Conservation (phyloP, 2,113 vertebrate species). For the Leucoraja erinaceus region DNA sequence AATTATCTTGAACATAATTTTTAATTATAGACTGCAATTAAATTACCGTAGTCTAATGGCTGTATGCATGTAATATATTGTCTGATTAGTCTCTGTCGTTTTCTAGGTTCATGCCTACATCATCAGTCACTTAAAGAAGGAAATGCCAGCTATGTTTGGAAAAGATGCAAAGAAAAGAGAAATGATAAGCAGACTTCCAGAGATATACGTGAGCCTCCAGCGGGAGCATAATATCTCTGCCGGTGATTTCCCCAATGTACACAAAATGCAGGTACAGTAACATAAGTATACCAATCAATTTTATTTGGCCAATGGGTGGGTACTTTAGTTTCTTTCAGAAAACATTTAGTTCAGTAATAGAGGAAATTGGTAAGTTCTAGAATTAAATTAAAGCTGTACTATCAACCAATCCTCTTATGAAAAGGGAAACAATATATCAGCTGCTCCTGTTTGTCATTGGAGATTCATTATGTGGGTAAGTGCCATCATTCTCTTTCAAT, state of each 20-base stretch:
- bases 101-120: conserved; percentile 92
- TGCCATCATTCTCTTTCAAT: too few species aligned
- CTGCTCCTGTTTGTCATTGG: neutral
- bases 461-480: neutral
- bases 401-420: neutral
- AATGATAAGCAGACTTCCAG: conserved; percentile 76
- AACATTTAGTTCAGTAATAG: neutral
- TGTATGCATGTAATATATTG: neutral
- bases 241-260: conserved; percentile 87
- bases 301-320: neutral
- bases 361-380: neutral
- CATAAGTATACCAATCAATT: neutral
- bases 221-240: conserved; percentile 88
- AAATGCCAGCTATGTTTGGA: conserved; percentile 90
- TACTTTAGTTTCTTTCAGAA: neutral
- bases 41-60: too few species aligned
- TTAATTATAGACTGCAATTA: too few species aligned
- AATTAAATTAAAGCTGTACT: neutral
- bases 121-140: conserved; percentile 91
- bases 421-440: neutral
- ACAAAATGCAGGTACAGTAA: conserved; percentile 81
- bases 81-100: neutral
- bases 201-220: conserved; percentile 83
- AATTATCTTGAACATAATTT: too few species aligned
- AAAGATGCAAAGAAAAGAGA: conserved; percentile 92